Conservation (phyloP, 2,113 vertebrate species). For the Neolamprologus toae region DNA sequence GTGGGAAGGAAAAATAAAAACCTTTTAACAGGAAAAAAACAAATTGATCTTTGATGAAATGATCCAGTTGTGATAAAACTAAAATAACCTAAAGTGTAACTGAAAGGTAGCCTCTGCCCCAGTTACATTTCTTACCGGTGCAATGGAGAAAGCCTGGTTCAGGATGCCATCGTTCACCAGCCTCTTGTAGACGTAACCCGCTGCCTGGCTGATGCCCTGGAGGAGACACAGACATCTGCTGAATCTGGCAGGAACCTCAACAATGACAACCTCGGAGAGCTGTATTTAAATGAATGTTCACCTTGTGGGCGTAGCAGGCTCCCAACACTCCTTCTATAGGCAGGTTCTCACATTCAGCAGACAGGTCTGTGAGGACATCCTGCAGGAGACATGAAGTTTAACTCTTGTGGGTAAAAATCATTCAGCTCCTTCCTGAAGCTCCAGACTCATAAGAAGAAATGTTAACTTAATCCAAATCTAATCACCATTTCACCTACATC, state of each 20-base stretch:
- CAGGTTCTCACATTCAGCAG: constrained; percentile 86
- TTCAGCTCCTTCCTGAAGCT: neutral
- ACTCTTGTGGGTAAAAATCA: neutral
- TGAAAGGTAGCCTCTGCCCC: neutral
- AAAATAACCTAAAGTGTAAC: neutral
- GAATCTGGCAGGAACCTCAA: neutral
- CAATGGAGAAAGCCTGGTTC: constrained; percentile 87
- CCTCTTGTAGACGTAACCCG: constrained; percentile 82
- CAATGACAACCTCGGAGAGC: neutral
- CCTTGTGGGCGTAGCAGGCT: constrained; percentile 90
- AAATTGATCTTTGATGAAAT: neutral
- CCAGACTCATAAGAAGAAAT: neutral
- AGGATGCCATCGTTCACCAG: constrained; percentile 88
- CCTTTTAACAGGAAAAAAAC: rapidly evolving
- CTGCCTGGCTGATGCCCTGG: constrained; percentile 88
- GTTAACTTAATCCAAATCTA: neutral
- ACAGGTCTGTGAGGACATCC: constrained; percentile 92
- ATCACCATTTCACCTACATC: neutral
- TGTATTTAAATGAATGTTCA: constrained; percentile 12
- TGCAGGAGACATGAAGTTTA: constrained; percentile 33
- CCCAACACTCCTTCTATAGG: constrained; percentile 79
- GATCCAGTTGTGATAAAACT: neutral
- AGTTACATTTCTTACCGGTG: constrained; percentile 75
- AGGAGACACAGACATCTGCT: neutral
- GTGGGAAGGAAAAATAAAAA: neutral